Base-by-base conservation (phyloP, 1,140 invertebrate species). In the Rhagoletis pomonella region DNA sequence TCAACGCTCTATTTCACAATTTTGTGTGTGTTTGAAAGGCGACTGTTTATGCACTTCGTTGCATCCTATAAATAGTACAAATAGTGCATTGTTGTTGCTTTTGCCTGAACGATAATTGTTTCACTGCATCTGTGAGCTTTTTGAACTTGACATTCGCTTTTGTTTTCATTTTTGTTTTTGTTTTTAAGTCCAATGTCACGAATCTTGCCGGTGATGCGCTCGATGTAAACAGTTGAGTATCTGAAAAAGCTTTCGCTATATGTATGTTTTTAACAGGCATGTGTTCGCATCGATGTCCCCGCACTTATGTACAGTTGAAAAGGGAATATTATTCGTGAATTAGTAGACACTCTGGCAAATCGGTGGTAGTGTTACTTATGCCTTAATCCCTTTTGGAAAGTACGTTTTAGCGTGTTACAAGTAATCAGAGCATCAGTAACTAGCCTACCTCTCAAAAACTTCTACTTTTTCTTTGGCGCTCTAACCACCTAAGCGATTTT, bases 131-230 rank as follows among this genome's bases (percentile, higher is more conserved):
- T 81, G 73, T 81, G 29, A 55, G 44, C 47, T 81, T 81, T 81
- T 29, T 81, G 73, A 81, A 81, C 73, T 81, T 81, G 73, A 81
- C 73, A 81, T 81, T 81, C 73, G 73, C 47, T 50, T 55, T 81
- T 81, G 42, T 81, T 81, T 81, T 77, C 44, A 19, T 55, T 77
- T 81, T 50, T 12, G 12, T 67, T 17, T 7, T 73, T 44, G 67
- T 81, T 81, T 81, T n/a, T 55, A 55, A 55, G 73, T 55, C 6
- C 73, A 81, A 81, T 81, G 73, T 55, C 73, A 81, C 14, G 19
- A n/a, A 29, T 81, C 42, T 62, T 62, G 12, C n/a, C 17, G 60
- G 4, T 62, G n/a, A 81, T 81, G 44, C 17, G 19, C 55, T 19
- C 12, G 19, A 3, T 50, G 47, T 50, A n/a, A 50, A 7, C 47